Evolutionary conservation across 2,888 invertebrate genomes (phyloP), one percentile per base, ranked within the genome.

Genomic region (Papilio protenor): DNA sequence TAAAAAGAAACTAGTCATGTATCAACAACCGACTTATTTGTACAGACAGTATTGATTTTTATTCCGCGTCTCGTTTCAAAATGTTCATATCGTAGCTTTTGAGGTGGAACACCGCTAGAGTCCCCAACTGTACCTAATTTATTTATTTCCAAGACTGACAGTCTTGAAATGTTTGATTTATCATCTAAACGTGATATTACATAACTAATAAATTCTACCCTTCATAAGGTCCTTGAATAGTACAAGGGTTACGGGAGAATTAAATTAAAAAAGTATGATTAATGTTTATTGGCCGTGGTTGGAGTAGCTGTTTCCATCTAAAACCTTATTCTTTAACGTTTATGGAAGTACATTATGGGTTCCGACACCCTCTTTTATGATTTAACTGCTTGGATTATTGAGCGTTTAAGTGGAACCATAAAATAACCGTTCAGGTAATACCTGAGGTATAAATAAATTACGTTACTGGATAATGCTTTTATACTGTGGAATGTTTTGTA

Each of bases 361-460:
- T 84, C 88, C 89, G 84, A 89, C 91, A 90, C 92, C 92, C 93
- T 89, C 88, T 88, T 91, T 92, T 91, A 90, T 92, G 82, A 88
- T 88, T 87, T 90, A 91, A 92, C 92, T 89, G 90, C 89, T 84
- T 80, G 89, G 92, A 93, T 94, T 93, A 93, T 93, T 88, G 91
- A 92, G 89, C 91, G 90, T 91, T 93, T 92, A 93, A 93, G 93
- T 93, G 91, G 90, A 84, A 82, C 89, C 89, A 93, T 94, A 94
- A 94, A 94, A 92, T 91, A 92, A 90, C 88, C 87, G 91, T 90
- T 89, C 89, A 87, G 87, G 88, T 87, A 87, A 88, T 92, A 92
- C 93, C 92, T 92, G 90, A 91, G 92, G 90, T 91, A 89, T 92
- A 93, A 93, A 94, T 94, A 94, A 94, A 94, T 94, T 94, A 94